phyloP scores from a whole-genome alignment of 2,113 vertebrate genomes.

The Dicrurus megarhynchus region DNA sequence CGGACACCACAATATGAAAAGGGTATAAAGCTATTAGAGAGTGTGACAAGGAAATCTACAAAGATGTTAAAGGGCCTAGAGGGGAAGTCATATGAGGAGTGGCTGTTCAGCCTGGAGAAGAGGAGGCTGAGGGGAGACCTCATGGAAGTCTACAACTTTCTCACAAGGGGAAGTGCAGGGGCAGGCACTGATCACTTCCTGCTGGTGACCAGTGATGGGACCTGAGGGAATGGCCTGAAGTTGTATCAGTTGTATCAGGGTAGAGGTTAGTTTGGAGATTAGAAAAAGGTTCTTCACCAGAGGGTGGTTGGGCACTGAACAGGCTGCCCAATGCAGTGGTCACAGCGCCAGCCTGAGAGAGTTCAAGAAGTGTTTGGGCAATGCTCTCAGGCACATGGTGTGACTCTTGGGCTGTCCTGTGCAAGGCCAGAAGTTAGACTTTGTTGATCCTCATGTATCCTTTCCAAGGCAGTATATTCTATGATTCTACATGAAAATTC shows the following conservation, averaged over 20 bases:
- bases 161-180: fast-evolving
- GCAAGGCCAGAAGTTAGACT: background rate
- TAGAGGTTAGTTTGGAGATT: background rate
- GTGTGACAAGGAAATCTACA: background rate
- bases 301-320: fast-evolving
- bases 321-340: background rate
- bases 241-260: too few relatives aligned
- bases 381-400: too few relatives aligned
- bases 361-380: background rate
- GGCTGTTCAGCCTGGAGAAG: background rate
- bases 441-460: background rate
- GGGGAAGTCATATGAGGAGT: background rate
- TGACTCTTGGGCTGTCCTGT: background rate
- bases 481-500: background rate
- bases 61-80: background rate
- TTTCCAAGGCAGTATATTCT: background rate
- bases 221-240: background rate
- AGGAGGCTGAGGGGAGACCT: background rate
- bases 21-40: background rate
- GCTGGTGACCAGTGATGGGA: background rate
- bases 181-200: background rate
- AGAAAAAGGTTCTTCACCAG: background rate
- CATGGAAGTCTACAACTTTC: background rate
- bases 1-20: background rate
- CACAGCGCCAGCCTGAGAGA: background rate